These are phyloP conservation scores for Flabesymbios commensalis DNA, from an alignment of 2,888 invertebrate species.

Conservation along the genomic window DNA sequence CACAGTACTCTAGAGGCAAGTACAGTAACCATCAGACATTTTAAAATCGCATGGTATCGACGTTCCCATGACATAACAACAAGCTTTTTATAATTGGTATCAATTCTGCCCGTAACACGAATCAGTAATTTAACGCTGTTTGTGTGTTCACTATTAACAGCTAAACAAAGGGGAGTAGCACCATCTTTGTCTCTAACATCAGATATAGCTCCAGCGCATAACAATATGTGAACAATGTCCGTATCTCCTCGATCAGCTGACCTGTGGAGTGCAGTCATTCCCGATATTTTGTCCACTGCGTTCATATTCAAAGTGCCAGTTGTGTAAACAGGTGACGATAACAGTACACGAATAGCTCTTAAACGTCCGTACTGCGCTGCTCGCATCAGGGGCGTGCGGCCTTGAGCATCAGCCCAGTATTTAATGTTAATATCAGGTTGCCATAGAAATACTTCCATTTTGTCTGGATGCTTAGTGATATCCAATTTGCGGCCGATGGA, in stretches of 20 bases:
- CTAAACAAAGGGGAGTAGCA: conserved; percentile 14
- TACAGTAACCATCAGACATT: no score
- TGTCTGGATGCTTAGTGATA: no score
- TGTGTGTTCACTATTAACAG: conserved; percentile 12
- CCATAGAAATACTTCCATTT: no score
- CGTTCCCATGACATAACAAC: no score
- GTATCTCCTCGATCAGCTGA: conserved; percentile 8
- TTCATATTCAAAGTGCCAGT: not conserved
- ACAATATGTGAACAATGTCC: not conserved
- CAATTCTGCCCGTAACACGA: no score
- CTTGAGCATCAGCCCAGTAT: no score
- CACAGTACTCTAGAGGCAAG: no score
- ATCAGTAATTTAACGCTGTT: conserved; percentile 4
- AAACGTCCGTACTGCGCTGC: not conserved
- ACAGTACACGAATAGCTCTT: not conserved
- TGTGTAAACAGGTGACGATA: no score
- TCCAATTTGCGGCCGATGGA: no score
- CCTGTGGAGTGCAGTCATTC: conserved; percentile 19
- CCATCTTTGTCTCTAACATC: conserved; percentile 7
- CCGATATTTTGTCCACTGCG: conserved; percentile 2
- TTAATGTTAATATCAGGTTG: no score
- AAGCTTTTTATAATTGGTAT: no score
- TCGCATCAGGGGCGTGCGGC: not conserved
- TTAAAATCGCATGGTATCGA: no score
- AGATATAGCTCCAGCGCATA: conserved; percentile 5